Conservation (phyloP, 2,888 invertebrate genomes). For the Nomada hirtipes region DNA sequence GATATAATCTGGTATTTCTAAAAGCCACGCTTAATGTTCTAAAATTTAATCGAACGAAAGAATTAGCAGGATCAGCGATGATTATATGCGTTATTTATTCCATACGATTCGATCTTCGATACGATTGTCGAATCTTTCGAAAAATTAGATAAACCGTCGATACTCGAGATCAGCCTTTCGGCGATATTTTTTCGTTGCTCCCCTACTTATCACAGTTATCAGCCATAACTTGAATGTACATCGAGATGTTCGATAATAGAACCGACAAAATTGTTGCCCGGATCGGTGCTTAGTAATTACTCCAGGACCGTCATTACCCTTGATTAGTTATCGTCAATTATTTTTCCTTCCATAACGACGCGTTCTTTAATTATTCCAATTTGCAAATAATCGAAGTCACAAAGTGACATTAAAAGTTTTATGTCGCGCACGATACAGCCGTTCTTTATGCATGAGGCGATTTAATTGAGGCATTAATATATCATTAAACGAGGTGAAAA, state of each 20-base stretch:
- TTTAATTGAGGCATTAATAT: too few species aligned
- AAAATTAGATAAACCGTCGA: slow-evolving; percentile 3
- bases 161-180: background rate
- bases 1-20: too few species aligned
- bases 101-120: slow-evolving; percentile 1
- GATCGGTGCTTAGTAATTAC: too few species aligned
- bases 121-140: slow-evolving; percentile 27
- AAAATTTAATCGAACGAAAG: background rate
- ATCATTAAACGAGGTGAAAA: background rate
- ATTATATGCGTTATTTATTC: background rate
- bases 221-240: background rate
- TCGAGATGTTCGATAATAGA: background rate
- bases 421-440: background rate
- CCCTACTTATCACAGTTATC: background rate
- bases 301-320: too few species aligned
- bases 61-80: background rate
- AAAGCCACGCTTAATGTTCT: background rate
- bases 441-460: too few species aligned
- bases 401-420: background rate
- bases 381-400: background rate
- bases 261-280: background rate
- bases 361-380: too few species aligned
- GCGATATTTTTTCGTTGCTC: too few species aligned
- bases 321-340: background rate
- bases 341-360: background rate